Percentiles rank a stretch among this genome's conserved stretches.
phyloP scores from a whole-genome alignment of 2,797 vertebrate genomes.

The Aphelocoma californica region DNA sequence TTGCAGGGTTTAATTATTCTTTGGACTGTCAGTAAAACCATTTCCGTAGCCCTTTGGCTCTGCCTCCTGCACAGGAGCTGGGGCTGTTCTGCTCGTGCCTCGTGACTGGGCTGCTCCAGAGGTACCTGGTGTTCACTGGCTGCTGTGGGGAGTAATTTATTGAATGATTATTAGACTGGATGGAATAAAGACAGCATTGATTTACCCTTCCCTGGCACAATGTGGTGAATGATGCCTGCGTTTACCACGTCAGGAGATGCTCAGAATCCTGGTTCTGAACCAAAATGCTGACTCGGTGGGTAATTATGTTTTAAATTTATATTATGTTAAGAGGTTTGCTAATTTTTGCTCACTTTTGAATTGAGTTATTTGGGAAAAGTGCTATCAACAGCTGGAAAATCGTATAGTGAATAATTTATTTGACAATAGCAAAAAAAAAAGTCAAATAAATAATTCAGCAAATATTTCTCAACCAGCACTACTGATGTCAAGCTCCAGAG shows the following conservation, averaged over 20 bases:
- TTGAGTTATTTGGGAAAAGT: neutral
- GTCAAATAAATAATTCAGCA: constrained; percentile 51
- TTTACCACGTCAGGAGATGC: neutral
- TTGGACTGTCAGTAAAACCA: neutral
- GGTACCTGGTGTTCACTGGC: constrained; percentile 6
- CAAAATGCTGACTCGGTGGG: neutral
- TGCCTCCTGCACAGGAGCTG: neutral
- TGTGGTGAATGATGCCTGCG: neutral
- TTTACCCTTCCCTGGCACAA: constrained; percentile 16
- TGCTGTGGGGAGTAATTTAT: constrained; percentile 22
- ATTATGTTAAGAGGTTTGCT: neutral
- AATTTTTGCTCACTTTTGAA: neutral
- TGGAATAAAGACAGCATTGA: neutral
- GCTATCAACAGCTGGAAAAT: constrained; percentile 14
- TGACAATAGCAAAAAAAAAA: neutral
- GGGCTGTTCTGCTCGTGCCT: neutral
- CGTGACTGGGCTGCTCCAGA: neutral
- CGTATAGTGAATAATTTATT: constrained; percentile 17
- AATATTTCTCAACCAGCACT: neutral
- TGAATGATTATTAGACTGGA: neutral
- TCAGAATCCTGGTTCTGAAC: neutral
- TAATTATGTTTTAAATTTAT: neutral
- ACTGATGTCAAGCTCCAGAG: neutral
- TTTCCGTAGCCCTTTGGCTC: neutral
- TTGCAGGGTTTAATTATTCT: neutral